These are phyloP conservation scores for Patella ulyssiponensis DNA, from an alignment of 2,888 invertebrate genomes.

Conservation along the genomic window DNA sequence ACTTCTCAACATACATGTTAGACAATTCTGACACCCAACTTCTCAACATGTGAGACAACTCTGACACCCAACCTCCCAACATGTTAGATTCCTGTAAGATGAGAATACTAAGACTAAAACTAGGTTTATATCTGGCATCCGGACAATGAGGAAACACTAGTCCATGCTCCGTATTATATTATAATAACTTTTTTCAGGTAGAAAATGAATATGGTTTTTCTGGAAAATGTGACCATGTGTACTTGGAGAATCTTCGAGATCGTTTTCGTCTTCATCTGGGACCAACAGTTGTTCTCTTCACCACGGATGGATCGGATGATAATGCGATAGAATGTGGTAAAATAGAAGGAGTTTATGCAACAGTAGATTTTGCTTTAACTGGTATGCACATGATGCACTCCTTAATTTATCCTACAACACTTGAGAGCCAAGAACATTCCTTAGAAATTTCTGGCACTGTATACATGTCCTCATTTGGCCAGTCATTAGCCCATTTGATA, in stretches of 20 bases:
- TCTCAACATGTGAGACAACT: no score
- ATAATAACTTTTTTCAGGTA: conserved; percentile 71
- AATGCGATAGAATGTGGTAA: conserved; percentile 78
- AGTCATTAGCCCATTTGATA: no score
- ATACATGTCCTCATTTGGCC: no score
- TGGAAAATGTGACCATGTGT: conserved; percentile 80
- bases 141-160: not conserved
- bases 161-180: not conserved
- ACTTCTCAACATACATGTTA: no score
- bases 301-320: conserved; percentile 82
- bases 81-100: no score
- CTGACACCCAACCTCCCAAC: no score
- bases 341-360: conserved; percentile 81
- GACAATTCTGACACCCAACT: no score
- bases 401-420: not conserved
- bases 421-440: no score
- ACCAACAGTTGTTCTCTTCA: conserved; percentile 83
- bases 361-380: conserved; percentile 77
- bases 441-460: no score
- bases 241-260: conserved; percentile 80
- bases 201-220: conserved; percentile 96
- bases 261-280: conserved; percentile 77
- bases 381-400: conserved; percentile 32
- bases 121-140: no score
- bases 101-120: no score